Conservation (phyloP, 2,797 vertebrate genomes). For the Gambusia yucatana region DNA sequence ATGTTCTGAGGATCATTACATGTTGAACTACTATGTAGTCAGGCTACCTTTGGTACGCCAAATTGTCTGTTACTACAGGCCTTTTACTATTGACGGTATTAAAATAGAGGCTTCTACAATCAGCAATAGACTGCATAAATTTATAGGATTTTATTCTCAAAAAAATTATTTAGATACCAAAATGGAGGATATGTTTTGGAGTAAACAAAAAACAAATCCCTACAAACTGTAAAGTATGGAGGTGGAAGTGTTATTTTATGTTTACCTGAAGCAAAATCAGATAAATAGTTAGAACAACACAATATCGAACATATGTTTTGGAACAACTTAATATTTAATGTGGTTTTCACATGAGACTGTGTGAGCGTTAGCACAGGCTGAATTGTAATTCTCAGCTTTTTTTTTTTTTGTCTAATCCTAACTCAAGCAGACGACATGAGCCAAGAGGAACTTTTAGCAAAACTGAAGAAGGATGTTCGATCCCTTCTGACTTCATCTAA, state of each 20-base stretch:
- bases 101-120: too few relatives aligned
- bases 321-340: neutral
- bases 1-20: too few relatives aligned
- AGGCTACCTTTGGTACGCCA: too few relatives aligned
- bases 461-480: conserved; percentile 88
- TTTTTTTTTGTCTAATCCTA: conserved; percentile 36
- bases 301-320: neutral
- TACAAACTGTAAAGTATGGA: too few relatives aligned
- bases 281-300: neutral
- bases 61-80: too few relatives aligned
- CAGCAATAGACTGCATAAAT: too few relatives aligned
- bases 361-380: neutral
- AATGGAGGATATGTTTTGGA: too few relatives aligned
- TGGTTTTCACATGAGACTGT: neutral
- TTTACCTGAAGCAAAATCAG: neutral
- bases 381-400: neutral
- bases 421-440: conserved; percentile 61
- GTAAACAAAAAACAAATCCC: too few relatives aligned
- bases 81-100: too few relatives aligned
- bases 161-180: too few relatives aligned
- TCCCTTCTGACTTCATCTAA: conserved; percentile 88
- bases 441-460: conserved; percentile 74
- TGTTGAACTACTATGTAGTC: too few relatives aligned
- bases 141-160: too few relatives aligned
- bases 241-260: neutral